Evolutionary conservation across 2,888 invertebrate species (phyloP), one percentile per base, ranked within the genome.

Genomic region (Caradrina clavipalpis): DNA sequence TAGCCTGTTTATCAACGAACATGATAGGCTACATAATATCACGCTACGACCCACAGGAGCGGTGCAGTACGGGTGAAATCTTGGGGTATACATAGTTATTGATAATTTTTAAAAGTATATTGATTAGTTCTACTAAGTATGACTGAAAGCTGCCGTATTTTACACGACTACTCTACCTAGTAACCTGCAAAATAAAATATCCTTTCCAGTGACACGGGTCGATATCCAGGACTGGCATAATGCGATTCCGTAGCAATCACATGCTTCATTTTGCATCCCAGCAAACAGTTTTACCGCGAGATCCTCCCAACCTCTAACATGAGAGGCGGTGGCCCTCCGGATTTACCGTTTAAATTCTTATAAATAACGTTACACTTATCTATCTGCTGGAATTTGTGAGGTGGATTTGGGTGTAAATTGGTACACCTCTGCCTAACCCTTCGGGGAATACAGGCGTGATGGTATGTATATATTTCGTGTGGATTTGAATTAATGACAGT

Each of bases 201-300:
- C 88, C 76, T 83, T 86, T 90, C 90, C 80, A 90, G 90, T 66
- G 54, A 50, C 47, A 58, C 73, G 64, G 75, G 69, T 81, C 86
- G 83, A 76, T 83, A 83, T 86, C 86, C 71, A 83, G 84, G 88
- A 81, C 84, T 81, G 84, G 87, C 82, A 86, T 94, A 94, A 94
- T 92, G 88, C 90, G 92, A 94, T 95, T 92, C 91, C 89, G 85
- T 75, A 90, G 93, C 94, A 94, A 95, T 94, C 94, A 94, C 91
- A 93, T 94, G 94, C 91, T 94, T 94, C 94, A 94, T 94, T 94
- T 94, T 93, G 92, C 93, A 93, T 93, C 91, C 90, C 89, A 90
- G 89, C 91, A 91, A 92, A 93, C 91, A 91, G 91, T 93, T 92
- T 92, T 90, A 88, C 87, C 87, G 82, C 72, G 59, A 60, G 60